phyloP scores from a whole-genome alignment of 2,888 invertebrate species.

The Drosophila colorata region DNA sequence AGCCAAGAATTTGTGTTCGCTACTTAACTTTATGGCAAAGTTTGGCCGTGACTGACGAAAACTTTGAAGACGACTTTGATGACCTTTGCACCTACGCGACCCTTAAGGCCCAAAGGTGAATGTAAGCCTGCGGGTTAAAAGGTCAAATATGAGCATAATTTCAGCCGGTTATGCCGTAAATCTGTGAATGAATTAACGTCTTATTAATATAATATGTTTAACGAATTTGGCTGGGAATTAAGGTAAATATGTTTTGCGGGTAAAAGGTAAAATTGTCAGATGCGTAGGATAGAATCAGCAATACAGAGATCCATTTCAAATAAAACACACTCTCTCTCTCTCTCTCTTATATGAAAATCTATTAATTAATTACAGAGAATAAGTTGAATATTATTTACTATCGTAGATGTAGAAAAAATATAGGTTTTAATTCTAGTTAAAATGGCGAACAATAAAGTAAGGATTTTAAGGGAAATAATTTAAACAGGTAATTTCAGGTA shows the following conservation, averaged over 20 bases:
- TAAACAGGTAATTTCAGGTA: no score
- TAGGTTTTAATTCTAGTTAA: no score
- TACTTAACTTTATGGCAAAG: constrained; percentile 73
- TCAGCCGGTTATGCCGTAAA: constrained; percentile 30
- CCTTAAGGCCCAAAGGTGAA: constrained; percentile 42
- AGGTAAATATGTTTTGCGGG: not conserved
- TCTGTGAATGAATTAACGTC: constrained; percentile 33
- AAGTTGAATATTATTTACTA: no score
- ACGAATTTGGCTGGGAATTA: not conserved
- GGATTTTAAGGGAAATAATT: no score
- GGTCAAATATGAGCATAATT: constrained; percentile 50
- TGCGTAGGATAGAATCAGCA: no score
- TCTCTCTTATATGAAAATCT: no score
- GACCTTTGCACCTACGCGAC: constrained; percentile 57
- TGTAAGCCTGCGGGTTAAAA: constrained; percentile 28
- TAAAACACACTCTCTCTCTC: no score
- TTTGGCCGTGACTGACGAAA: constrained; percentile 52
- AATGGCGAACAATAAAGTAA: no score
- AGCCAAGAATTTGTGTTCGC: constrained; percentile 49
- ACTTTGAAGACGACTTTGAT: constrained; percentile 46
- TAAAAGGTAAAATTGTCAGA: no score
- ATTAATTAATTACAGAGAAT: no score
- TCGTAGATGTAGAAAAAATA: no score
- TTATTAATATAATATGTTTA: constrained; percentile 27
- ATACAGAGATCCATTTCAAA: no score